phyloP scores from a whole-genome alignment of 2,888 invertebrate genomes.

The Lithophane leautieri region DNA sequence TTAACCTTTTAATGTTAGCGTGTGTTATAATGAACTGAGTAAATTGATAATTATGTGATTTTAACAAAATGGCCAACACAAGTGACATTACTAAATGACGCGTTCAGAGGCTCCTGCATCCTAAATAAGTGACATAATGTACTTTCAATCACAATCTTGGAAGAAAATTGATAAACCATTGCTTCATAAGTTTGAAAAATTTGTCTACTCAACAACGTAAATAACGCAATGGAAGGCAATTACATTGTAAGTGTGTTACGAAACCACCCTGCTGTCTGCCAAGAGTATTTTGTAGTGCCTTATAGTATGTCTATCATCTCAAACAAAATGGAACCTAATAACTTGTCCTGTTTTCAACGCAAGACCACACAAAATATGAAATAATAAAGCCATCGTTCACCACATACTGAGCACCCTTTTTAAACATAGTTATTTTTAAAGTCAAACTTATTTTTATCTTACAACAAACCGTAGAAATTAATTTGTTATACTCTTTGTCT shows the following conservation, averaged over 20 bases:
- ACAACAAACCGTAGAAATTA: conserved; percentile 38
- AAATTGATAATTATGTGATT: conserved; percentile 40
- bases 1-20: conserved; percentile 47
- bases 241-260: not conserved
- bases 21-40: conserved; percentile 39
- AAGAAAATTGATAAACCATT: not conserved
- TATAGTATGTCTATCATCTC: not conserved
- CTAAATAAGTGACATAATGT: not conserved
- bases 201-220: not conserved
- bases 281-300: not conserved
- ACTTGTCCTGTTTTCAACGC: conserved; percentile 6
- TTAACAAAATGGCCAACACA: conserved; percentile 21
- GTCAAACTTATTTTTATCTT: conserved; percentile 47
- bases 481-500: conserved; percentile 53
- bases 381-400: conserved; percentile 12
- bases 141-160: not conserved
- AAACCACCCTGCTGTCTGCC: not conserved
- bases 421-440: conserved; percentile 45
- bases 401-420: conserved; percentile 33
- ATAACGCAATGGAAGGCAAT: not conserved
- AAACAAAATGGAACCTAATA: not conserved
- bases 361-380: conserved; percentile 38
- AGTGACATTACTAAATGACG: not conserved
- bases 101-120: not conserved
- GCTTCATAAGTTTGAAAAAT: not conserved